Percentiles rank a stretch among this genome's conserved stretches.
These are phyloP conservation scores for Euphydryas editha DNA, from an alignment of 2,888 invertebrate genomes.

Conservation along the genomic window DNA sequence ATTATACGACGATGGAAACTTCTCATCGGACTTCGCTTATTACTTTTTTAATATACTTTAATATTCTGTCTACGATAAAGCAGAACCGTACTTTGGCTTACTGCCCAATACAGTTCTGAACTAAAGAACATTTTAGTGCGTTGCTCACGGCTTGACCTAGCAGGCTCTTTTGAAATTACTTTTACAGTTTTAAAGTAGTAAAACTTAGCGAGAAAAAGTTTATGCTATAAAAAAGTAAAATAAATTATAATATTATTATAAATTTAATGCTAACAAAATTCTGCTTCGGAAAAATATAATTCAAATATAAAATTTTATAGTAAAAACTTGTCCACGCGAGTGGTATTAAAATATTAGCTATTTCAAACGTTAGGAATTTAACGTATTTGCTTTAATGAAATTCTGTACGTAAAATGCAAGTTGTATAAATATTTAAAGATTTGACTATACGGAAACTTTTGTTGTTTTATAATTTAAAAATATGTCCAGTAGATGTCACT, in stretches of 20 bases:
- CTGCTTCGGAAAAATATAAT: slow-evolving; percentile 10
- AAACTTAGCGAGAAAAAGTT: slow-evolving; percentile 31
- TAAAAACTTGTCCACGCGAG: not conserved
- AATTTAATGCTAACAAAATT: slow-evolving; percentile 4
- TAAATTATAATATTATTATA: slow-evolving; percentile 10
- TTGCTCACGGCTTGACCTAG: slow-evolving; percentile 26
- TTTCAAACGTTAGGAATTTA: not conserved
- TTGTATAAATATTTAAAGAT: not conserved
- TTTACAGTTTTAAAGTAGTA: slow-evolving; percentile 22
- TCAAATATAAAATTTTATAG: not conserved
- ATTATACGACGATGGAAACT: not conserved
- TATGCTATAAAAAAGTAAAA: slow-evolving; percentile 8
- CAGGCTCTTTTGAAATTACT: slow-evolving; percentile 33
- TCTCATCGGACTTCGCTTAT: not conserved
- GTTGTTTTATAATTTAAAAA: too few relatives aligned
- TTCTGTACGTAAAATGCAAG: not conserved
- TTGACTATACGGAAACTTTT: not conserved
- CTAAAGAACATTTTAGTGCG: slow-evolving; percentile 35
- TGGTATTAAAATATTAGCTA: slow-evolving; percentile 6
- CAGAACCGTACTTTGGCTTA: slow-evolving; percentile 32
- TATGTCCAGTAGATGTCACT: too few relatives aligned
- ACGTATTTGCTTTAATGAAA: not conserved
- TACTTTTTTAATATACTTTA: slow-evolving; percentile 21
- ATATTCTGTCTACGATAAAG: slow-evolving; percentile 29
- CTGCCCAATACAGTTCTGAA: slow-evolving; percentile 28